phyloP scores from a whole-genome alignment of 1,140 invertebrate species.

The Drosophila hydei region DNA sequence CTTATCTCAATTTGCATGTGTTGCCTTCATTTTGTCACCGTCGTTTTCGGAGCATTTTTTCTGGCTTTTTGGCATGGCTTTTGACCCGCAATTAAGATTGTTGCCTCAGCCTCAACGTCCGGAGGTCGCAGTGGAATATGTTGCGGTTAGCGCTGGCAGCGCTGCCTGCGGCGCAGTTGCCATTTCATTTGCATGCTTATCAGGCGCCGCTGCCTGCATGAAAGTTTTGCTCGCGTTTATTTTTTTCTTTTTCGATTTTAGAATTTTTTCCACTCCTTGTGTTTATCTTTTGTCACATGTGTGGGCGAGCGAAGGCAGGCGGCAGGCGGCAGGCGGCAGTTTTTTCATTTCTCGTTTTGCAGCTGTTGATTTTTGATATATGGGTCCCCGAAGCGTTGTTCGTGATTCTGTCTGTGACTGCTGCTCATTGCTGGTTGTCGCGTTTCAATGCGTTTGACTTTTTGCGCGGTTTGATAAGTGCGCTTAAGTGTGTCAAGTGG shows the following conservation, averaged over 20 bases:
- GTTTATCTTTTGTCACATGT: conserved; percentile 81
- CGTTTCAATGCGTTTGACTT: conserved; percentile 76
- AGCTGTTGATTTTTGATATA: conserved; percentile 81
- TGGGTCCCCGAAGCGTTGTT: conserved; percentile 69
- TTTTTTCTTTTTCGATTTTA: conserved; percentile 60
- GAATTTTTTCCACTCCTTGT: conserved; percentile 62
- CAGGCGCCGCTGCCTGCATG: conserved; percentile 63
- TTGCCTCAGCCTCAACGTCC: conserved; percentile 28
- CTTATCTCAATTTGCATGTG: conserved; percentile 52
- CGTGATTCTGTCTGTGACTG: conserved; percentile 45
- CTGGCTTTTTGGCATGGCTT: conserved; percentile 43
- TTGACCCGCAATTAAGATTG: conserved; percentile 80
- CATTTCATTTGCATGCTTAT: conserved; percentile 80
- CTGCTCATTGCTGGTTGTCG: conserved; percentile 53
- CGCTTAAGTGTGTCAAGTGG: conserved; percentile 69
- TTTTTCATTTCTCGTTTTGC: conserved; percentile 45
- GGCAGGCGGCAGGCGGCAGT: conserved; percentile 5
- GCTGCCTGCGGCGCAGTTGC: conserved; percentile 30
- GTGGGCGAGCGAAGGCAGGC: conserved; percentile 19
- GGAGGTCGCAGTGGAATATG: conserved; percentile 28
- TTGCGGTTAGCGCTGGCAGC: conserved; percentile 18
- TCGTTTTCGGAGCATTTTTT: conserved; percentile 22
- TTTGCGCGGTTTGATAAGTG: conserved; percentile 55
- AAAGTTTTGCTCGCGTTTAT: conserved; percentile 54
- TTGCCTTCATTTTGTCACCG: conserved; percentile 40